Evolutionary conservation across 1,140 invertebrate species (phyloP).

Genomic region (Musca domestica): DNA sequence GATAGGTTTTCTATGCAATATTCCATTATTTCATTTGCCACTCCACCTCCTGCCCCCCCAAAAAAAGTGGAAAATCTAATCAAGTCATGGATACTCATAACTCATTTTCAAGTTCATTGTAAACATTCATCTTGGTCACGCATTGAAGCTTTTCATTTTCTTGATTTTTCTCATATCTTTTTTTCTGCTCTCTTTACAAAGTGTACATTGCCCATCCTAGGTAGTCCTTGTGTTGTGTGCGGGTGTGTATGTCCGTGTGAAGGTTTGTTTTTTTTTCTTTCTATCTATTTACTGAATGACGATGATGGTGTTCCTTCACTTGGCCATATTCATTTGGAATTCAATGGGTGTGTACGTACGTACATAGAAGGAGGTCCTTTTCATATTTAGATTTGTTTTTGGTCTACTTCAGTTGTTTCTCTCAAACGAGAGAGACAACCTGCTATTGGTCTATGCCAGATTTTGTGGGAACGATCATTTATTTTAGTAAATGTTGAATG

Average conservation of each 20-base stretch:
- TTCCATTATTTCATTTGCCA: neutral
- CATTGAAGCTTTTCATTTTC: slow-evolving; percentile 3
- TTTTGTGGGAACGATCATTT: slow-evolving; percentile 23
- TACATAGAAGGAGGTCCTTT: neutral
- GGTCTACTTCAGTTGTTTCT: neutral
- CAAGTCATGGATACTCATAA: slow-evolving; percentile 23
- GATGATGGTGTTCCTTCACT: too few species aligned
- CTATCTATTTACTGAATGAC: too few species aligned
- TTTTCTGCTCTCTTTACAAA: too few species aligned
- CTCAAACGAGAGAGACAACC: neutral
- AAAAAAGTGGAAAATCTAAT: neutral
- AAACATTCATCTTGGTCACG: slow-evolving; percentile 25
- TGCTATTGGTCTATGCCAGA: slow-evolving; percentile 18
- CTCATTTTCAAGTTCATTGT: slow-evolving; percentile 31
- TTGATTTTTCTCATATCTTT: neutral
- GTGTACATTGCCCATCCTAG: too few species aligned
- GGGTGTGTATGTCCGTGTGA: too few species aligned
- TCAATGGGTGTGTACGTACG: too few species aligned
- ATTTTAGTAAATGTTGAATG: slow-evolving; percentile 10
- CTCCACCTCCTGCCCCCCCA: too few species aligned
- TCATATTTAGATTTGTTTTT: neutral
- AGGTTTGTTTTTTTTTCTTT: too few species aligned
- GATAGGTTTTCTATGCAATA: neutral
- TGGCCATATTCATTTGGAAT: too few species aligned
- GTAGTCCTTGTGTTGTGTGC: too few species aligned